A percentile compares a stretch with the other conserved stretches of the same genome.
phyloP scores from a whole-genome alignment of 2,797 vertebrate species.

The Danio aesculapii region DNA sequence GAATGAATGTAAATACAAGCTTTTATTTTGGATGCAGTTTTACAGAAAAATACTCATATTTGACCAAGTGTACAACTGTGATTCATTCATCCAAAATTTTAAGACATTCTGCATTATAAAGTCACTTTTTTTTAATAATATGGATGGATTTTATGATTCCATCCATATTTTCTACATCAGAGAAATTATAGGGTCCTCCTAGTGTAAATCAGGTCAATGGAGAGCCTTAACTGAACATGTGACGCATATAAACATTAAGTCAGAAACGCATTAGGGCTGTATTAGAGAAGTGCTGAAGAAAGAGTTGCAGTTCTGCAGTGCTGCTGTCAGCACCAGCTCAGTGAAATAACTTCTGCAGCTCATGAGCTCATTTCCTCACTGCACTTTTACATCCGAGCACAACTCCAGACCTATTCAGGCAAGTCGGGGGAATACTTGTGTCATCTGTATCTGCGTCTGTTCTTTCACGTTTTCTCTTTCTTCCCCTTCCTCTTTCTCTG shows the following conservation, averaged over 20 bases:
- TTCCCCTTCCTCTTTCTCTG: neutral
- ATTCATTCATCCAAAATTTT: too few relatives aligned
- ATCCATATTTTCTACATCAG: too few relatives aligned
- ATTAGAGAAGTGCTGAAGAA: conserved; percentile 4
- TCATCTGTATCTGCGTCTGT: conserved; percentile 25
- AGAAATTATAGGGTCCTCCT: neutral
- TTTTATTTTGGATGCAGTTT: too few relatives aligned
- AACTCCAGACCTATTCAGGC: conserved; percentile 27
- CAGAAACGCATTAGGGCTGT: neutral
- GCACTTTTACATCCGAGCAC: conserved; percentile 22
- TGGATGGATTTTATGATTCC: too few relatives aligned
- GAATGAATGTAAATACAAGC: too few relatives aligned
- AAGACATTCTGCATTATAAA: too few relatives aligned
- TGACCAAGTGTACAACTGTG: too few relatives aligned
- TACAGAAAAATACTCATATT: too few relatives aligned
- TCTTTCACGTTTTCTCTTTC: conserved; percentile 13
- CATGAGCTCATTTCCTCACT: conserved; percentile 23
- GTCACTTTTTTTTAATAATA: too few relatives aligned
- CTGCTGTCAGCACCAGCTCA: conserved; percentile 38
- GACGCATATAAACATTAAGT: neutral
- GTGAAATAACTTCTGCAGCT: conserved; percentile 14
- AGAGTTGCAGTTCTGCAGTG: conserved; percentile 28
- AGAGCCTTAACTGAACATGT: conserved; percentile 1
- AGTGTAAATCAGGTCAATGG: neutral
- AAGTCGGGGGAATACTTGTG: conserved; percentile 32